Percentiles rank a stretch among this genome's conserved stretches.
These are phyloP conservation scores for Eurypyga helias DNA, from an alignment of 2,113 vertebrate genomes.

Conservation along the genomic window DNA sequence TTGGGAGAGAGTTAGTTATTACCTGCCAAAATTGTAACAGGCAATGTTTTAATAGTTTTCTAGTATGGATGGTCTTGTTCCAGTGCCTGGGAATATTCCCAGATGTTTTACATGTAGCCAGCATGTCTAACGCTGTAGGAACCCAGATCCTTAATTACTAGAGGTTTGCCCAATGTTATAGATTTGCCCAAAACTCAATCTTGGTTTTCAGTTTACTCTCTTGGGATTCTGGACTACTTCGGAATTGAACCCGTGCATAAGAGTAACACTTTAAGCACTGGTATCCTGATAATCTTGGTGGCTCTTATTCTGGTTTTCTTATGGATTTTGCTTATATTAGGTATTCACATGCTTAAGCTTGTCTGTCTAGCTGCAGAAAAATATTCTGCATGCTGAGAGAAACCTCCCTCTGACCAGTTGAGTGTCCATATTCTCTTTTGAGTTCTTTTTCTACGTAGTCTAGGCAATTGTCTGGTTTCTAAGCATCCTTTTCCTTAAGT, in stretches of 20 bases:
- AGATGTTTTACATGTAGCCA: neutral
- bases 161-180: neutral
- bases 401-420: neutral
- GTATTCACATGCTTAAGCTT: neutral
- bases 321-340: neutral
- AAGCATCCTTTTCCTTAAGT: neutral
- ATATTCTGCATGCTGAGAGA: neutral
- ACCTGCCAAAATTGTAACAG: conserved; percentile 29
- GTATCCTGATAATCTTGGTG: neutral
- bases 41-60: conserved; percentile 25
- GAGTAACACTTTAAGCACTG: neutral
- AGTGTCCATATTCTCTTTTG: neutral
- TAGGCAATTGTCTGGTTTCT: neutral
- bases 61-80: neutral
- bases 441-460: neutral
- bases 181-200: neutral
- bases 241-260: neutral
- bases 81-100: conserved; percentile 18
- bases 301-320: neutral
- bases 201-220: neutral
- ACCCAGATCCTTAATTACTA: neutral
- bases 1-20: conserved; percentile 8
- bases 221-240: neutral
- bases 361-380: neutral
- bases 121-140: neutral